Evolutionary conservation across 2,797 vertebrate genomes (phyloP).

Genomic region (Zenarchopterus dispar): DNA sequence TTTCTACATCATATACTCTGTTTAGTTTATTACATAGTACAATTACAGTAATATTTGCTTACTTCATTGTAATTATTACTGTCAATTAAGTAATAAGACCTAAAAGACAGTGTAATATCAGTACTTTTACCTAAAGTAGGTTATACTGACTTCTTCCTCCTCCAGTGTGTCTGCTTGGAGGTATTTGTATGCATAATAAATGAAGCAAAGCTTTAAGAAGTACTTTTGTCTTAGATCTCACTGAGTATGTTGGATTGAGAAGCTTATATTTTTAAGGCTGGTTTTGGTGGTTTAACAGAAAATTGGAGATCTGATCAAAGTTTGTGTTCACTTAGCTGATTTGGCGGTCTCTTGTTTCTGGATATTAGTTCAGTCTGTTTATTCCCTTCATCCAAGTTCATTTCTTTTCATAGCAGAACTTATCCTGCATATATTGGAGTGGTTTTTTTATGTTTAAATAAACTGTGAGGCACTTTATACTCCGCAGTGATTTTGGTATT

Average conservation of each 20-base stretch:
- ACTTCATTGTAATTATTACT: too few species aligned
- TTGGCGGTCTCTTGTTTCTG: background rate
- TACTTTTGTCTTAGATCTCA: background rate
- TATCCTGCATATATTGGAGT: too few species aligned
- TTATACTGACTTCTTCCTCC: background rate
- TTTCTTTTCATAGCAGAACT: too few species aligned
- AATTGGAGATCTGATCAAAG: constrained; percentile 9
- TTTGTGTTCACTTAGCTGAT: constrained; percentile 14
- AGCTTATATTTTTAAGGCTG: background rate
- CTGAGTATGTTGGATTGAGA: background rate
- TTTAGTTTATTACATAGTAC: too few species aligned
- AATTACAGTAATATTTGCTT: too few species aligned
- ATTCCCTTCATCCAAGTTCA: too few species aligned
- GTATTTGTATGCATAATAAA: constrained; percentile 28
- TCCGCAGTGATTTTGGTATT: too few species aligned
- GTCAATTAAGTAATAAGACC: background rate
- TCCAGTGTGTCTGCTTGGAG: constrained; percentile 5
- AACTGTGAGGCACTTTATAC: background rate
- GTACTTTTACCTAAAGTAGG: background rate
- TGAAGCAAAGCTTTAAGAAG: background rate
- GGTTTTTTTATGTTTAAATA: background rate
- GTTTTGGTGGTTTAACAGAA: too few species aligned
- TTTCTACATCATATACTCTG: too few species aligned
- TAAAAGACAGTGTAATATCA: background rate
- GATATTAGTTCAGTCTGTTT: background rate